These are phyloP conservation scores for Megalops atlanticus DNA, from an alignment of 2,113 vertebrate genomes.

Conservation along the genomic window DNA sequence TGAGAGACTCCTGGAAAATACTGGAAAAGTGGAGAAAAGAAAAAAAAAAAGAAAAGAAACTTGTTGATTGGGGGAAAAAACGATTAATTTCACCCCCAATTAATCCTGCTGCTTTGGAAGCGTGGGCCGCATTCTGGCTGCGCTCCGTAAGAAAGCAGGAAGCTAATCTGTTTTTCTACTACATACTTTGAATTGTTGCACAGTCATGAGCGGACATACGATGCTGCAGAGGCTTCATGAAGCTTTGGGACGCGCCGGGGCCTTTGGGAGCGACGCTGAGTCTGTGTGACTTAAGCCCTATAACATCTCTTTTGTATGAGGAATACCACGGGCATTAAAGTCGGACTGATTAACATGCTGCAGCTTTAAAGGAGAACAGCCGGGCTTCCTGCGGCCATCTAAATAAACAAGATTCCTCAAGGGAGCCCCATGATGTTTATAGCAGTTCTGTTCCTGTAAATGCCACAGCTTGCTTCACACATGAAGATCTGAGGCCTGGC, in stretches of 20 bases:
- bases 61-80: background rate
- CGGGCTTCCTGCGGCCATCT: conserved; percentile 16
- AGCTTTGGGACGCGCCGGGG: conserved; percentile 10
- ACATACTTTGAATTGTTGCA: conserved; percentile 48
- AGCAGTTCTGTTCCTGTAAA: conserved; percentile 23
- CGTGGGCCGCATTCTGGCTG: conserved; percentile 19
- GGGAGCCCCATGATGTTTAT: conserved; percentile 29
- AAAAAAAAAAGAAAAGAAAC: background rate
- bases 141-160: conserved; percentile 34
- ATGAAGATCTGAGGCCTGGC: conserved; percentile 10
- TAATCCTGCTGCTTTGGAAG: conserved; percentile 9
- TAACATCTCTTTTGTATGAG: conserved; percentile 14
- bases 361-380: conserved; percentile 13
- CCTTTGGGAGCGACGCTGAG: background rate
- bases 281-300: background rate
- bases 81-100: conserved; percentile 23
- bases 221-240: background rate
- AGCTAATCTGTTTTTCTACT: conserved; percentile 40
- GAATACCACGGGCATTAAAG: background rate
- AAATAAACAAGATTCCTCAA: background rate
- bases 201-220: conserved; percentile 26
- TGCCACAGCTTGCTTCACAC: background rate
- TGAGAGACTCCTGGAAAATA: conserved; percentile 1
- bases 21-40: too few relatives aligned
- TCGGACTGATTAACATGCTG: conserved; percentile 29